A percentile compares a stretch with the other conserved stretches of the same genome.
Conservation (phyloP, 2,888 invertebrate species). For the Epinotia brunnichana region DNA sequence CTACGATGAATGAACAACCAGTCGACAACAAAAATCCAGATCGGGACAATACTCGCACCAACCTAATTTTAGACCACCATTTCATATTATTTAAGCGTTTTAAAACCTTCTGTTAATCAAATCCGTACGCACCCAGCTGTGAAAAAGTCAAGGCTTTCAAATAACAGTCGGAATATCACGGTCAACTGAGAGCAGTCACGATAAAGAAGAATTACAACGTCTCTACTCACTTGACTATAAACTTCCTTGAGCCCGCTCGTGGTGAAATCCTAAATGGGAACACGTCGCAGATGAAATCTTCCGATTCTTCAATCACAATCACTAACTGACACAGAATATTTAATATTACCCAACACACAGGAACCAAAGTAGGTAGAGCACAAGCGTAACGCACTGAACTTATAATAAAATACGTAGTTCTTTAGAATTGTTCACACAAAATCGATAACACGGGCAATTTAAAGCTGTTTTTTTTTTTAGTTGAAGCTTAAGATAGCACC, state of each 20-base stretch:
- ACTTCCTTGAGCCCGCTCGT: slow-evolving; percentile 83
- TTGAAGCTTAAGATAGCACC: slow-evolving; percentile 62
- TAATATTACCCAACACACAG: slow-evolving; percentile 80
- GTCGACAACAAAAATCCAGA: slow-evolving; percentile 21
- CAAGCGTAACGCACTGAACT: slow-evolving; percentile 60
- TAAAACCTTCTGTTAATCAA: slow-evolving; percentile 35
- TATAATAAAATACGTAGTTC: slow-evolving; percentile 55
- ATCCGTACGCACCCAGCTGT: slow-evolving; percentile 36
- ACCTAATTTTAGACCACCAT: slow-evolving; percentile 33
- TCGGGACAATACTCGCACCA: slow-evolving; percentile 8
- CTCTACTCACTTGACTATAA: slow-evolving; percentile 79
- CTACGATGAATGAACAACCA: slow-evolving; percentile 35
- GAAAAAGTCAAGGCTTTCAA: slow-evolving; percentile 43
- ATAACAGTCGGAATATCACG: slow-evolving; percentile 36
- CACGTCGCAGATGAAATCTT: slow-evolving; percentile 80
- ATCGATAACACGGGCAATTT: slow-evolving; percentile 59
- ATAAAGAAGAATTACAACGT: slow-evolving; percentile 27
- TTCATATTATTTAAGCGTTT: slow-evolving; percentile 28
- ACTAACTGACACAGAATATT: slow-evolving; percentile 82
- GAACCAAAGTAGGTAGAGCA: slow-evolving; percentile 72
- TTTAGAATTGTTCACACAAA: slow-evolving; percentile 56
- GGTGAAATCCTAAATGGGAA: slow-evolving; percentile 81
- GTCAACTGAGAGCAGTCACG: slow-evolving; percentile 28
- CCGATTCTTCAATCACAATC: slow-evolving; percentile 79
- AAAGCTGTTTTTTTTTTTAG: slow-evolving; percentile 70